Evolutionary conservation across 2,113 vertebrate species (phyloP).

Genomic region (Apodemus speciosus): DNA sequence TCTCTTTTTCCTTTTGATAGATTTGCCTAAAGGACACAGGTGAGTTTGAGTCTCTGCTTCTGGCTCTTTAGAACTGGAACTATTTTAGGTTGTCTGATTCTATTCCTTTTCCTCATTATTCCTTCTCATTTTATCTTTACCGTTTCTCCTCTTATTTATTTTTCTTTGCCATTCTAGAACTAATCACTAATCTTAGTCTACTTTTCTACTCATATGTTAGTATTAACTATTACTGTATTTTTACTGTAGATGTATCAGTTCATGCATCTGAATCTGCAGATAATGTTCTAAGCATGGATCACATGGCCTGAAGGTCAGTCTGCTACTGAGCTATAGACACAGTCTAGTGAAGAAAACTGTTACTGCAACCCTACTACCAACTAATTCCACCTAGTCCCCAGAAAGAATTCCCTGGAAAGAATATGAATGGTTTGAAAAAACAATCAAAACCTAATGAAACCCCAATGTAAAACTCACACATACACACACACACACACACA

Average conservation of each 20-base stretch:
- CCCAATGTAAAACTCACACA: neutral
- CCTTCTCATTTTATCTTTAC: neutral
- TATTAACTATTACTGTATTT: neutral
- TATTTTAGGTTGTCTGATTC: neutral
- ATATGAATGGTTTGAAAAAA: neutral
- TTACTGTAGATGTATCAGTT: neutral
- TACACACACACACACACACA: no score
- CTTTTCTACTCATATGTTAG: neutral
- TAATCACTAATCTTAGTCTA: neutral
- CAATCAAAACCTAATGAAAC: neutral
- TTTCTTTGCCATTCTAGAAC: no score
- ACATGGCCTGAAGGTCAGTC: neutral
- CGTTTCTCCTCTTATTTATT: neutral
- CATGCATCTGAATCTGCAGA: neutral
- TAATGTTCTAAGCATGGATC: neutral
- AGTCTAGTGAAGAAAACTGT: neutral
- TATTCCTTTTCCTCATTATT: neutral
- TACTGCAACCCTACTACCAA: neutral
- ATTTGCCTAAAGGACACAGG: neutral
- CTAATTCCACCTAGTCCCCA: neutral
- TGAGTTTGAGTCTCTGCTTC: neutral
- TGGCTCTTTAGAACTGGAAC: neutral
- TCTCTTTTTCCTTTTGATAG: no score
- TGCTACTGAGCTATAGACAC: neutral
- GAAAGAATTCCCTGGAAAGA: neutral